phyloP scores from a whole-genome alignment of 2,113 vertebrate genomes.

The Phrynosoma blainvillii region DNA sequence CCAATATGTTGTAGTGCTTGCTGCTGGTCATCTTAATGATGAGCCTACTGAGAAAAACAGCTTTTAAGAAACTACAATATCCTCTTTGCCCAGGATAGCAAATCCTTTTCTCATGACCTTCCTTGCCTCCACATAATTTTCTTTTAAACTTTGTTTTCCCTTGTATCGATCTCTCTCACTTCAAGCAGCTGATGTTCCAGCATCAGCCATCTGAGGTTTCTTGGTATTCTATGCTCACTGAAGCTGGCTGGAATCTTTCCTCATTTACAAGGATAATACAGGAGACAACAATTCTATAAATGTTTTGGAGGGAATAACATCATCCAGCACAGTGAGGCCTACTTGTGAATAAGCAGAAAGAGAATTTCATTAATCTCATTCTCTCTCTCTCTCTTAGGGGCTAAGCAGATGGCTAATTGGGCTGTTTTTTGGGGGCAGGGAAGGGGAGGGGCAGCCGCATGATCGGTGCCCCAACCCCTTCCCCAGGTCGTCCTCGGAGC shows the following conservation, averaged over 20 bases:
- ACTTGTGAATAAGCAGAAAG: not conserved
- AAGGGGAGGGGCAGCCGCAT: no score
- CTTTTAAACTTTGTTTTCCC: not conserved
- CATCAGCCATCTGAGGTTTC: not conserved
- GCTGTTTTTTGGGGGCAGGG: no score
- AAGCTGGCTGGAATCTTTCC: not conserved
- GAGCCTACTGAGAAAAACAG: not conserved
- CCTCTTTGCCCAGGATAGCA: not conserved
- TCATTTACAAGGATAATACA: not conserved
- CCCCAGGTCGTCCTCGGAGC: no score
- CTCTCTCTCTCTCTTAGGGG: no score
- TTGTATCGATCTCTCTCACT: not conserved
- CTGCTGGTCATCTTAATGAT: not conserved
- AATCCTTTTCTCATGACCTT: constrained; percentile 4
- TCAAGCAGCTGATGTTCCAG: constrained; percentile 7
- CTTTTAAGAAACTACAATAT: constrained; percentile 5
- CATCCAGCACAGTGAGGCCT: no score
- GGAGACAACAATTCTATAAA: not conserved
- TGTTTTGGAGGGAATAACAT: not conserved
- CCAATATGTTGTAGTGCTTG: constrained; percentile 10
- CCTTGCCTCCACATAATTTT: not conserved
- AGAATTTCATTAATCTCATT: not conserved
- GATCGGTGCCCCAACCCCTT: no score
- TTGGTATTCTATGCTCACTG: not conserved
- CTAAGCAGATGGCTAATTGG: no score